These are phyloP conservation scores for Eudyptes chrysolophus DNA, from an alignment of 2,113 vertebrate species.

Conservation along the genomic window DNA sequence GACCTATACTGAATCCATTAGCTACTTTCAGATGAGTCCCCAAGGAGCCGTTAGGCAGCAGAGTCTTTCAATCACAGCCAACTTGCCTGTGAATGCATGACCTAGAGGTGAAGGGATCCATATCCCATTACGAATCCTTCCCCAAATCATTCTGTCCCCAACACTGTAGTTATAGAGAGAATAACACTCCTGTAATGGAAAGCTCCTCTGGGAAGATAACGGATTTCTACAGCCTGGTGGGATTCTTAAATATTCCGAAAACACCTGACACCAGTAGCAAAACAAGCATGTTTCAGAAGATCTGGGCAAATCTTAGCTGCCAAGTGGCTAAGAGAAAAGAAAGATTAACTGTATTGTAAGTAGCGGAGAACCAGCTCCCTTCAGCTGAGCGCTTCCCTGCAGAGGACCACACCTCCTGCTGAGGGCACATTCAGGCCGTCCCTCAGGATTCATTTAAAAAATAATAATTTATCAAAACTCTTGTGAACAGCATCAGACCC, in stretches of 20 bases:
- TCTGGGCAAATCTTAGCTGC: not conserved
- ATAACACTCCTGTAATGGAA: not conserved
- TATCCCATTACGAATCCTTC: constrained; percentile 39
- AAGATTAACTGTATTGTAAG: not conserved
- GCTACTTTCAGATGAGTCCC: constrained; percentile 11
- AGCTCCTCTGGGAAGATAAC: not conserved
- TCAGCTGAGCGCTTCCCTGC: not conserved
- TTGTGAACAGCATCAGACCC: not conserved
- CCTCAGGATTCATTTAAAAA: not conserved
- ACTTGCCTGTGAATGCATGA: not conserved
- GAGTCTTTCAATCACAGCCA: constrained; percentile 50
- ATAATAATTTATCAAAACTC: constrained; percentile 1
- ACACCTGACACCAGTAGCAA: not conserved
- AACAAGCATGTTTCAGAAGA: constrained; percentile 1
- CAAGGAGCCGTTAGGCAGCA: not conserved
- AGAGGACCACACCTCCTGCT: constrained; percentile 8
- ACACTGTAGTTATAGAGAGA: not conserved
- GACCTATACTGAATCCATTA: constrained; percentile 17
- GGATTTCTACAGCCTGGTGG: not conserved
- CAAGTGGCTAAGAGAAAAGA: not conserved
- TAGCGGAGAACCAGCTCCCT: not conserved
- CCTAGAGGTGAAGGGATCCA: constrained; percentile 60
- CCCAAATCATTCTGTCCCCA: constrained; percentile 31
- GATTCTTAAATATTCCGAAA: not conserved
- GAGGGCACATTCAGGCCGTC: not conserved